phyloP scores from a whole-genome alignment of 2,797 vertebrate species.

The Pyrocephalus nanus region DNA sequence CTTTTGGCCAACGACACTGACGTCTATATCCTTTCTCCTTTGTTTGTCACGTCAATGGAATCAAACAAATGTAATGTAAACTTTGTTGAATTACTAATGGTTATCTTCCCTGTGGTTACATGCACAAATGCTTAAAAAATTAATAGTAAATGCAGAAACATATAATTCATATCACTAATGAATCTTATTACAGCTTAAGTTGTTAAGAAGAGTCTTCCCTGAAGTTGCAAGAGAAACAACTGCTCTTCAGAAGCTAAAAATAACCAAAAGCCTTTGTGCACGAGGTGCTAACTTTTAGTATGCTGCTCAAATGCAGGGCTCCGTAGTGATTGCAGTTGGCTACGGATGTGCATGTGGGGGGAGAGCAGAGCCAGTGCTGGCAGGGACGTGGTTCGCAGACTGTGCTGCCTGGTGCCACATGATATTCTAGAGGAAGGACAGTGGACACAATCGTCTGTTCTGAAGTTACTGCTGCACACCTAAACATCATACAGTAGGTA shows the following conservation, averaged over 20 bases:
- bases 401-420: not conserved
- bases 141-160: not conserved
- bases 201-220: not conserved
- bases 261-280: not conserved
- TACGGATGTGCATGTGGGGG: not conserved
- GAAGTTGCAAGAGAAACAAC: not conserved
- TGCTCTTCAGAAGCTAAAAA: conserved; percentile 14
- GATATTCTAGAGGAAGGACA: not conserved
- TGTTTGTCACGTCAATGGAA: not conserved
- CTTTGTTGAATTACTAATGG: not conserved
- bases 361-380: not conserved
- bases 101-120: not conserved
- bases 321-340: not conserved
- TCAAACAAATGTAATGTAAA: not conserved
- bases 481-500: accelerated
- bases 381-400: not conserved
- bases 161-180: not conserved
- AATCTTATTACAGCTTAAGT: not conserved
- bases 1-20: not conserved
- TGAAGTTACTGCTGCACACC: not conserved
- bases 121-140: not conserved
- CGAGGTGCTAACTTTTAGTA: not conserved
- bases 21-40: not conserved
- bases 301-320: not conserved
- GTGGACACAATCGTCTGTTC: not conserved